A percentile compares a stretch with the other conserved stretches of the same genome.
Conservation (phyloP, 1,140 invertebrate genomes). For the Hycleus phaleratus region DNA sequence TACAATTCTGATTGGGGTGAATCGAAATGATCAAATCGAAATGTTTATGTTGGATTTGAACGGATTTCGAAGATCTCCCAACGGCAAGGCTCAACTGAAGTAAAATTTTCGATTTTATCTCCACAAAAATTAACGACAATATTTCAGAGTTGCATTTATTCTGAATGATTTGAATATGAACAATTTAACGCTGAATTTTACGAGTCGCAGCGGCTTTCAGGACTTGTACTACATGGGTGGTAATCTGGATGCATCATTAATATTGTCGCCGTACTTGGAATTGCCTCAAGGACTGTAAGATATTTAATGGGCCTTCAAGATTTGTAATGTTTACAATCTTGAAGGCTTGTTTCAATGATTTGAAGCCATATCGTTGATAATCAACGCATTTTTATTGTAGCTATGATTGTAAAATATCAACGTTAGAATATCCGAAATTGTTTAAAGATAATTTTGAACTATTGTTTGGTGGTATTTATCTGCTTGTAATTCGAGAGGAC, state of each 20-base stretch:
- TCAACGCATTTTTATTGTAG: slow-evolving; percentile 17
- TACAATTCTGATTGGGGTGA: slow-evolving; percentile 32
- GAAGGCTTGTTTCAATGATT: background rate
- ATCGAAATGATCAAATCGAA: slow-evolving; percentile 24
- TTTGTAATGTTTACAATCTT: background rate
- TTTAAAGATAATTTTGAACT: slow-evolving; percentile 27
- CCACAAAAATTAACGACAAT: background rate
- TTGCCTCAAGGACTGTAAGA: slow-evolving; percentile 35
- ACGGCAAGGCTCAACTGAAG: slow-evolving; percentile 34
- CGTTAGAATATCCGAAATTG: slow-evolving; percentile 15
- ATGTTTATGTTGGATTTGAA: slow-evolving; percentile 33
- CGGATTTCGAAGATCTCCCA: slow-evolving; percentile 34
- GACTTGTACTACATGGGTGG: slow-evolving; percentile 18
- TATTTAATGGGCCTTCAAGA: background rate
- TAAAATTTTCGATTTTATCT: background rate
- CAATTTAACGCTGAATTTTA: slow-evolving; percentile 29
- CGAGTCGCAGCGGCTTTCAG: slow-evolving; percentile 18
- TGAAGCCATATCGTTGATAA: background rate
- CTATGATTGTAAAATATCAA: slow-evolving; percentile 29
- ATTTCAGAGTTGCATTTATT: slow-evolving; percentile 34
- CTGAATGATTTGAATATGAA: slow-evolving; percentile 22
- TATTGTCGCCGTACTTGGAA: slow-evolving; percentile 34
- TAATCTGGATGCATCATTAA: background rate
- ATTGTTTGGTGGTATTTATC: slow-evolving; percentile 35
- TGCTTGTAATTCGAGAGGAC: slow-evolving; percentile 31